Percentiles rank a stretch among this genome's conserved stretches.
These are phyloP conservation scores for Hirtodrosophila trivittata DNA, from an alignment of 2,888 invertebrate genomes.

Conservation along the genomic window DNA sequence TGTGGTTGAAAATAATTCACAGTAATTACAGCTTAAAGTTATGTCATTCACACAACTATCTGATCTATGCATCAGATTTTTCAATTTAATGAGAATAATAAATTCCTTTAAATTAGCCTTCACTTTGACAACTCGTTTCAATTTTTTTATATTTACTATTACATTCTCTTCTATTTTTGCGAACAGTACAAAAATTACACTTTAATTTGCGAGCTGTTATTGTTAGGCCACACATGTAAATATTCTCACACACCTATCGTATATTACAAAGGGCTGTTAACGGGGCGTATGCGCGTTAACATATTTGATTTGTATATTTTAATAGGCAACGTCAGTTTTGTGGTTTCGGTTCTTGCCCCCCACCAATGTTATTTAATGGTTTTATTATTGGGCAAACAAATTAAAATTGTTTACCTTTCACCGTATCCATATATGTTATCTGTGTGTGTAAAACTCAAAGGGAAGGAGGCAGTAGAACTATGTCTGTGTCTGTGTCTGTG, in stretches of 20 bases:
- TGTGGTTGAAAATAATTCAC: no score
- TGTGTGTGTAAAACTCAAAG: not conserved
- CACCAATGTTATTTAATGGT: constrained; percentile 57
- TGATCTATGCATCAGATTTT: no score
- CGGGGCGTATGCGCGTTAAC: constrained; percentile 52
- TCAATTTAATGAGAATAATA: no score
- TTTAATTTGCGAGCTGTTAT: constrained; percentile 46
- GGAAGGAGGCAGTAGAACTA: constrained; percentile 23
- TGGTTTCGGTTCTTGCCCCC: constrained; percentile 7
- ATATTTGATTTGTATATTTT: constrained; percentile 57
- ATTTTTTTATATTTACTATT: not conserved
- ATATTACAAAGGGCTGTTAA: constrained; percentile 49
- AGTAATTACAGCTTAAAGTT: no score
- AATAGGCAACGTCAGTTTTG: constrained; percentile 30
- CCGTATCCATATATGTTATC: constrained; percentile 28
- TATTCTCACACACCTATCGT: constrained; percentile 22
- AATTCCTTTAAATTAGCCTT: no score
- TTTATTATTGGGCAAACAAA: constrained; percentile 76
- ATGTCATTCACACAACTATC: no score
- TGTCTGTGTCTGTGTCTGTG: constrained; percentile 3
- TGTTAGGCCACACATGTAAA: constrained; percentile 21
- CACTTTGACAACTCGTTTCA: no score
- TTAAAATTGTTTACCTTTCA: constrained; percentile 77
- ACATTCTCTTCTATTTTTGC: no score
- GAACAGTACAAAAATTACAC: constrained; percentile 1